Base-by-base conservation (phyloP, 30 jellyfish, hydroid and myxozoan genomes). In the Morbakka virulenta region DNA sequence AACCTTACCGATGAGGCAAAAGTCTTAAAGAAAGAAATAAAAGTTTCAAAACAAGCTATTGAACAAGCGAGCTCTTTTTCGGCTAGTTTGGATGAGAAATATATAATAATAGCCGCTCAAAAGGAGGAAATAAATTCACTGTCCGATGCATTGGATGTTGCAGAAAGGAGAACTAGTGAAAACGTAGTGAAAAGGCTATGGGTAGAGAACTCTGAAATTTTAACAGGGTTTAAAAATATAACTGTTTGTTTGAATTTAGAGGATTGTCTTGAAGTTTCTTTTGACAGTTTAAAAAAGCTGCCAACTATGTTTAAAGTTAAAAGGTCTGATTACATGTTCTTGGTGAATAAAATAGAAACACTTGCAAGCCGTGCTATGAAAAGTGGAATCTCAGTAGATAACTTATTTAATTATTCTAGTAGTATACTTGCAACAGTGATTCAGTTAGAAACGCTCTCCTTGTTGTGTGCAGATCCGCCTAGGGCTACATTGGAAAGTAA, bases 241-340 rank as follows among this genome's bases (percentile, higher is more conserved):
- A 73, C 95, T 29, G 74, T 62, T 24, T 84, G 95, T 30, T 50
- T 84, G 76, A 32, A 74, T 29, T 84, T 74, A 34, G 88, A 23
- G 36, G 95, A 84, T 68, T 84, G 95, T 53, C 23, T 84, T 25
- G 36, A 52, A n/a, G 84, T 64, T 53, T 52, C 95, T 1, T 27
- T 63, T 2, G 32, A 77, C 4, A 78, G 75, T 70, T 52, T 84
- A 35, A 32, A 32, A 50, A 73, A 63, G 2, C 67, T 84, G 27
- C 95, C 95, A 35, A 74, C 31, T 28, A 53, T 75, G 64, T 12
- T 49, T 3, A 50, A 26, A 12, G 36, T 31, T 28, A 35, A 36
- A 1, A 24, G 69, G 29, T 14, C 33, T 4, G 72, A 1, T 32
- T 84, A 23, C 67, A 3, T 17, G 35, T 26, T 50, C 6, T 9